Evolutionary conservation across 2,797 vertebrate genomes (phyloP).

Genomic region (Mormyrops attenuatus): DNA sequence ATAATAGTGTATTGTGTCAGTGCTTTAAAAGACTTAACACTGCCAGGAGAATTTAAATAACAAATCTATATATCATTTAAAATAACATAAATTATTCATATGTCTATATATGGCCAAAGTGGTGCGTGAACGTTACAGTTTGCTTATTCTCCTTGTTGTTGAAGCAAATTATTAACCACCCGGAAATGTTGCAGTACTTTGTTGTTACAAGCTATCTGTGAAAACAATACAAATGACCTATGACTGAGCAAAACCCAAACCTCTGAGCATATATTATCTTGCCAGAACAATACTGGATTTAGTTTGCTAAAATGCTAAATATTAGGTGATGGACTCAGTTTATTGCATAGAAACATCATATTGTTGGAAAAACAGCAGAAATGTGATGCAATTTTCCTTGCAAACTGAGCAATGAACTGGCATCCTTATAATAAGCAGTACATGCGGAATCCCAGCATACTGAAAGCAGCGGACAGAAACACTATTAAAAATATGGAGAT

Average conservation of each 20-base stretch:
- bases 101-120: background rate
- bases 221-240: background rate
- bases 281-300: background rate
- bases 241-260: background rate
- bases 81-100: background rate
- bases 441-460: background rate
- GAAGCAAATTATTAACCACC: background rate
- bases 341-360: background rate
- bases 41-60: background rate
- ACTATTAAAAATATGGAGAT: background rate
- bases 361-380: background rate
- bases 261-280: background rate
- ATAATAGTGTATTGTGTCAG: background rate
- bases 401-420: background rate
- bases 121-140: background rate
- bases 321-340: background rate
- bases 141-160: background rate
- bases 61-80: background rate
- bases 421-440: background rate
- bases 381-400: background rate
- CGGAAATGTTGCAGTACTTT: background rate
- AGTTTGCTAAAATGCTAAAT: background rate
- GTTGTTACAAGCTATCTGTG: background rate
- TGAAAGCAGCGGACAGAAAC: background rate
- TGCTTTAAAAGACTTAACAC: background rate